phyloP scores from a whole-genome alignment of 2,888 invertebrate genomes.

The Apodemia zela region DNA sequence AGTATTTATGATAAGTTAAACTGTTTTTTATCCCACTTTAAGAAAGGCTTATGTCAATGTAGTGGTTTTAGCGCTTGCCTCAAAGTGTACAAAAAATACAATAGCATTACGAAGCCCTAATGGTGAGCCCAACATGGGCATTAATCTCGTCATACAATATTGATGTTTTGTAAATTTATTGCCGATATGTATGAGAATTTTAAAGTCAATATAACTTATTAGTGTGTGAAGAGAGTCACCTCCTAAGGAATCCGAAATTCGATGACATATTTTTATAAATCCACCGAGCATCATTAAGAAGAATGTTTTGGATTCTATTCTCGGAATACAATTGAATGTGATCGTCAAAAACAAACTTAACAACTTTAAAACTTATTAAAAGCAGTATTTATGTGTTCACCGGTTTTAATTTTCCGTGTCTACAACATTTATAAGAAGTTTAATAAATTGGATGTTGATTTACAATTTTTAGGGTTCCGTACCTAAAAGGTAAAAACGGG shows the following conservation, averaged over 20 bases:
- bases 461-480: too few species aligned
- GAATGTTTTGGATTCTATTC: slow-evolving; percentile 59
- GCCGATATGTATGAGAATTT: slow-evolving; percentile 60
- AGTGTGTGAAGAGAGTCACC: slow-evolving; percentile 77
- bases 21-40: slow-evolving; percentile 44
- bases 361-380: slow-evolving; percentile 56
- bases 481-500: too few species aligned
- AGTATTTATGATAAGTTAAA: slow-evolving; percentile 37
- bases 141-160: slow-evolving; percentile 78
- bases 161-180: slow-evolving; percentile 75
- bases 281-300: slow-evolving; percentile 63
- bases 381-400: slow-evolving; percentile 8
- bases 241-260: slow-evolving; percentile 49
- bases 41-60: slow-evolving; percentile 54
- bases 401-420: not conserved
- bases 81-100: slow-evolving; percentile 68
- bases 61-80: slow-evolving; percentile 53
- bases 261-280: slow-evolving; percentile 69
- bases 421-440: not conserved
- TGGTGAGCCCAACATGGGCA: slow-evolving; percentile 76
- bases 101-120: slow-evolving; percentile 74
- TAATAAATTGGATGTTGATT: not conserved
- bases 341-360: slow-evolving; percentile 67
- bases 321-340: slow-evolving; percentile 77
- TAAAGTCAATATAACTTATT: slow-evolving; percentile 74